These are phyloP conservation scores for Nomada ruficornis DNA, from an alignment of 2,888 invertebrate species.

Conservation along the genomic window DNA sequence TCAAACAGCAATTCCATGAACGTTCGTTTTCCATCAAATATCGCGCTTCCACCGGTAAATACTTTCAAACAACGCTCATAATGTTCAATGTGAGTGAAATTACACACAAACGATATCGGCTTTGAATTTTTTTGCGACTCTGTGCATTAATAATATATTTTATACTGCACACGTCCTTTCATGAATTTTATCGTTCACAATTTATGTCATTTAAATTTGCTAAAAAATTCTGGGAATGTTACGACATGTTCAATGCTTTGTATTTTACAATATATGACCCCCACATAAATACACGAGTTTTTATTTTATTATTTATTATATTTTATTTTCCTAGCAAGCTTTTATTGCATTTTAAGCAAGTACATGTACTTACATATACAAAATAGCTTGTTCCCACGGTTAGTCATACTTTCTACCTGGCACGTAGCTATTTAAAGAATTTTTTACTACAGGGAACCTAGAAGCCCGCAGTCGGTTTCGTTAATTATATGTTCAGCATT, in stretches of 20 bases:
- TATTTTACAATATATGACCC: too few species aligned
- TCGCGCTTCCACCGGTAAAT: neutral
- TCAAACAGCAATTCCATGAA: slow-evolving; percentile 2
- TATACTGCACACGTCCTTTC: neutral
- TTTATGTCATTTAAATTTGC: too few species aligned
- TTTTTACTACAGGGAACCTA: neutral
- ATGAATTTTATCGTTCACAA: neutral
- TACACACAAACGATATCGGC: neutral
- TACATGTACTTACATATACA: neutral
- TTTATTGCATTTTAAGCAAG: neutral
- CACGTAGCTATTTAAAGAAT: neutral
- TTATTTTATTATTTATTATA: too few species aligned
- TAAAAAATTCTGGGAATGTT: too few species aligned
- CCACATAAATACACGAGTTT: too few species aligned
- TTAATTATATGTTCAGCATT: neutral
- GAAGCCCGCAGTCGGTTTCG: neutral
- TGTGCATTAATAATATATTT: neutral
- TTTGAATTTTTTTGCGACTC: too few species aligned
- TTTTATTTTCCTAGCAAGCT: too few species aligned
- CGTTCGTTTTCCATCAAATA: neutral
- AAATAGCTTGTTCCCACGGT: slow-evolving; percentile 9
- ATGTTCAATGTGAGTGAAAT: slow-evolving; percentile 18
- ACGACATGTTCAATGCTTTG: too few species aligned
- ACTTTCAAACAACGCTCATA: slow-evolving; percentile 16
- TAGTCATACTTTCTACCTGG: slow-evolving; percentile 5